Base-by-base conservation (phyloP, 2,888 invertebrate species). In the Lysandra bellargus region DNA sequence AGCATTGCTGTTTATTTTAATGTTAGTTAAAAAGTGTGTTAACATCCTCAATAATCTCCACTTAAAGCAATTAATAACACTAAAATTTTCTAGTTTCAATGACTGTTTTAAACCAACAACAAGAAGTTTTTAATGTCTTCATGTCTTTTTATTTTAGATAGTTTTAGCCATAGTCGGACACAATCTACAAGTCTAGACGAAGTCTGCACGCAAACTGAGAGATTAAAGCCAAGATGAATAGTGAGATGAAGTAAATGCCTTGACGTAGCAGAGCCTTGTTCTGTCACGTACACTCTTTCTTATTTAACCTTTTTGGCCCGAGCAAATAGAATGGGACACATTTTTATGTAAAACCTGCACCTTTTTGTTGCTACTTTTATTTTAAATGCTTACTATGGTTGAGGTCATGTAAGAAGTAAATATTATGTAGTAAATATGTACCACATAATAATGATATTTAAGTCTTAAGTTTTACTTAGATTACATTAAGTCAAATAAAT, bases 171-270 rank as follows among this genome's bases (percentile, higher is more conserved):
- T 87, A 90, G 87, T 89, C 88, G 85, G 85, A 84, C 84, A 85
- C 86, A 87, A 84, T 86, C 86, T 85, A 84, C 82, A 86, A 81
- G 91, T 90, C 91, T 91, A 91, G 91, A 91, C 91, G 88, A 90
- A 89, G 91, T 90, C 91, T 90, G 76, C 76, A 75, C 87, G 86
- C 85, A 87, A 86, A 86, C 88, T 89, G 88, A 88, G 87, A 91
- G 92, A 93, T 93, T 92, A 92, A 92, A 92, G 91, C 90, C 91
- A 87, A 87, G 87, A 90, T 92, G 92, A 92, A 93, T 92, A 90
- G 89, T 86, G 57, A 88, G 87, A 90, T 88, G 89, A 91, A 92
- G 91, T 91, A 89, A 89, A 91, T 87, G 85, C 86, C 89, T 90
- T 90, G 90, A 90, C 90, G 88, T 88, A 85, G 87, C 14, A 88